A percentile compares a stretch with the other conserved stretches of the same genome.
Conservation (phyloP, 2,113 vertebrate genomes). For the Perccottus glenii region DNA sequence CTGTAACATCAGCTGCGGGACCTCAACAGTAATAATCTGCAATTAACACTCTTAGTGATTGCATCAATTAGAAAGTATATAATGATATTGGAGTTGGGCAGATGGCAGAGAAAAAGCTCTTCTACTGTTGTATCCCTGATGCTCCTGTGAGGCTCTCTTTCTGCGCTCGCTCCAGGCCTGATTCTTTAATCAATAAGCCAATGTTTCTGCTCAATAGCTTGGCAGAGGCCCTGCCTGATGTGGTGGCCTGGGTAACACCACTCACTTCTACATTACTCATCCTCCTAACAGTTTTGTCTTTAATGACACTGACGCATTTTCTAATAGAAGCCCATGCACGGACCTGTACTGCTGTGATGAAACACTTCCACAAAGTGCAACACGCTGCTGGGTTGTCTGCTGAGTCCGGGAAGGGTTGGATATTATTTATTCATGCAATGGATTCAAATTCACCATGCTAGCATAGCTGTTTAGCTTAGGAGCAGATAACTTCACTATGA, state of each 20-base stretch:
- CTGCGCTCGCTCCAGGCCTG: constrained; percentile 27
- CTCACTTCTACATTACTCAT: constrained; percentile 57
- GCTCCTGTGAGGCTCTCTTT: constrained; percentile 5
- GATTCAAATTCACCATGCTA: constrained; percentile 28
- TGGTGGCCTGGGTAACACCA: constrained; percentile 24
- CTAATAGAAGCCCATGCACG: not conserved
- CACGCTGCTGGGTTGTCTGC: not conserved
- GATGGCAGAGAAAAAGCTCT: constrained; percentile 2
- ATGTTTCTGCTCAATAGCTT: constrained; percentile 38
- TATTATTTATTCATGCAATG: constrained; percentile 57
- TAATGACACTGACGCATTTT: constrained; percentile 39
- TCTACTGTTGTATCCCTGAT: constrained; percentile 9
- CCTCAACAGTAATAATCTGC: not conserved
- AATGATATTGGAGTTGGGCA: not conserved
- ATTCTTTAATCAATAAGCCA: constrained; percentile 66
- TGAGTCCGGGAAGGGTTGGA: constrained; percentile 11
- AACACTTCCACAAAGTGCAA: constrained; percentile 6
- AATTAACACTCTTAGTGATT: not conserved
- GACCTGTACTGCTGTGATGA: not conserved
- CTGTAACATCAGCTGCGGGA: not conserved
- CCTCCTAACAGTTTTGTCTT: constrained; percentile 16
- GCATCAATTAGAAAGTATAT: not conserved
- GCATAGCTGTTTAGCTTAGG: constrained; percentile 30
- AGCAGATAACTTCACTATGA: constrained; percentile 29
- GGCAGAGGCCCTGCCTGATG: constrained; percentile 18